Conservation (phyloP, 1,140 invertebrate species). For the Tigriopus japonicus region DNA sequence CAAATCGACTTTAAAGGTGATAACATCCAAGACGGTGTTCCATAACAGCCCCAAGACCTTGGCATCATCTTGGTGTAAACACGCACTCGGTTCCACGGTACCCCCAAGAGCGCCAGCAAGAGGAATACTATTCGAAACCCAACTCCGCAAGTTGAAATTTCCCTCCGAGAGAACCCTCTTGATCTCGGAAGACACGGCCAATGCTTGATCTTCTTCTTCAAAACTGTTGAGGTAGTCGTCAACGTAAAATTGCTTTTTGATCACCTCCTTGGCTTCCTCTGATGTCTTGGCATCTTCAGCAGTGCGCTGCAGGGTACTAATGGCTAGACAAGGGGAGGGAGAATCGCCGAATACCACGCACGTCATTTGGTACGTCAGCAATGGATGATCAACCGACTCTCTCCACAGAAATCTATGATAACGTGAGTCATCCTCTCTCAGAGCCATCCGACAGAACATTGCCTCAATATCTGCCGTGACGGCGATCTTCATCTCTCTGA, state of each 20-base stretch:
- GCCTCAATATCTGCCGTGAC: conserved; percentile 16
- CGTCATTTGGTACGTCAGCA: conserved; percentile 15
- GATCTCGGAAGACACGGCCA: neutral
- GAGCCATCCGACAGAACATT: conserved; percentile 15
- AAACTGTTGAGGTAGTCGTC: conserved; percentile 16
- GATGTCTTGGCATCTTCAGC: conserved; percentile 6
- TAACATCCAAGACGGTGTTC: conserved; percentile 13
- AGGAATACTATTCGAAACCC: conserved; percentile 8
- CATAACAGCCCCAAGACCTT: conserved; percentile 15
- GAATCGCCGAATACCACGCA: conserved; percentile 18
- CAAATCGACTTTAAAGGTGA: conserved; percentile 4
- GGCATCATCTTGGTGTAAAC: neutral
- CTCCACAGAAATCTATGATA: conserved; percentile 19
- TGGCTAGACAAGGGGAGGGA: conserved; percentile 17
- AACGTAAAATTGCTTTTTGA: conserved; percentile 16
- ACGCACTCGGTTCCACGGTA: too few species aligned
- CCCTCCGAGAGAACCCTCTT: conserved; percentile 8
- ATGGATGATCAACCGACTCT: neutral
- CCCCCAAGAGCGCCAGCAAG: too few species aligned
- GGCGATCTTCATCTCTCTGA: conserved; percentile 12
- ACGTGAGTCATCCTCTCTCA: conserved; percentile 14
- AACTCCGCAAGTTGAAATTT: conserved; percentile 15
- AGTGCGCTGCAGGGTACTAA: conserved; percentile 14
- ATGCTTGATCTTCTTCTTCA: conserved; percentile 15
- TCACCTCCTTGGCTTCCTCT: neutral